Conservation (phyloP, 1,140 invertebrate genomes). For the Batillaria attramentaria region DNA sequence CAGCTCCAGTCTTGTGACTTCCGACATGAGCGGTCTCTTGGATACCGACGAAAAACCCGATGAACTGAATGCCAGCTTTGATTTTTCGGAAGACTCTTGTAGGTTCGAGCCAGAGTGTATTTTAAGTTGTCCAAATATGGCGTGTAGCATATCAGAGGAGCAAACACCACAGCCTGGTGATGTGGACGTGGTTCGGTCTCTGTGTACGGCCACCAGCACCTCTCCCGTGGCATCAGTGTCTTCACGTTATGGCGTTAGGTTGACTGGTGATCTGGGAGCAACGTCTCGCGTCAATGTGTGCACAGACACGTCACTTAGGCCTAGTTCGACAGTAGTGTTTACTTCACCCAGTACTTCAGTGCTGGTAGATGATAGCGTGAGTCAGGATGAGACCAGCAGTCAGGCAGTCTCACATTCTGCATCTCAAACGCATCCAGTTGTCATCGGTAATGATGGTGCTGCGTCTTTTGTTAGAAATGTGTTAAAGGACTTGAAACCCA, state of each 20-base stretch:
- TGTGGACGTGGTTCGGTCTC: too few species aligned
- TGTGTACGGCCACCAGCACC: neutral
- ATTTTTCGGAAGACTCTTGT: neutral
- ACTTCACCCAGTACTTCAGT: neutral
- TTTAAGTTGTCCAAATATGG: neutral
- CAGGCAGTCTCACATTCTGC: neutral
- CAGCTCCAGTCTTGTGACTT: neutral
- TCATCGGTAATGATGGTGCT: neutral
- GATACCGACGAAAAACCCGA: neutral
- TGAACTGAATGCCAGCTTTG: neutral
- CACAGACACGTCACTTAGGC: neutral
- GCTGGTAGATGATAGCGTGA: neutral
- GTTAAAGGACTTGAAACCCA: neutral
- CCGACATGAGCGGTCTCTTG: neutral
- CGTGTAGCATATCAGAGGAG: neutral
- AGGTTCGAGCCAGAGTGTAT: conserved; percentile 1
- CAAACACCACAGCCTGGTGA: neutral
- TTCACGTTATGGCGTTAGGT: neutral
- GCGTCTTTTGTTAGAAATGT: neutral
- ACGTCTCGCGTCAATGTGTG: neutral
- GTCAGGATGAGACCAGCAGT: neutral
- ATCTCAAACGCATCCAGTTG: neutral
- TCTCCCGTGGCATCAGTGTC: neutral
- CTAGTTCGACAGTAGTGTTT: neutral
- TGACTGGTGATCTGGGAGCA: neutral